phyloP scores from a whole-genome alignment of 2,797 vertebrate species.

The Hirundo rustica region DNA sequence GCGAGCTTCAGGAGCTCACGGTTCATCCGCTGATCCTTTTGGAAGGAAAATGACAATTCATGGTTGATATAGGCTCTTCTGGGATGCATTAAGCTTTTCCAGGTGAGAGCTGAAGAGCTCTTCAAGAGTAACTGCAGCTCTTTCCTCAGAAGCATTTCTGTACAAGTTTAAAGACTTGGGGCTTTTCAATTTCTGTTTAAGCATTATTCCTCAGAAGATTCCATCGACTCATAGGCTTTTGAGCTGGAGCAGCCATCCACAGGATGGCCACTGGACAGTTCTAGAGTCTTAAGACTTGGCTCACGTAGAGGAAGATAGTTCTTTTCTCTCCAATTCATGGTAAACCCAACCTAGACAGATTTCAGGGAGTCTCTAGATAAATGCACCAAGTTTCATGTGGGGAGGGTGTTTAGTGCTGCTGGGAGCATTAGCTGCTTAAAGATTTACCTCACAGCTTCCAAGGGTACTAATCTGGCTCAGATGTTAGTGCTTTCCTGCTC shows the following conservation, averaged over 20 bases:
- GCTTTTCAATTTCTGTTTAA: not conserved
- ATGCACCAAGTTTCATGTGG: not conserved
- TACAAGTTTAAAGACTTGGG: not conserved
- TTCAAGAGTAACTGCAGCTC: not conserved
- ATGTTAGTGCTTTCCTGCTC: not conserved
- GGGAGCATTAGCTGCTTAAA: constrained; percentile 50
- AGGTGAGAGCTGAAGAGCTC: not conserved
- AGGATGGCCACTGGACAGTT: not conserved
- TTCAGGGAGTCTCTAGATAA: not conserved
- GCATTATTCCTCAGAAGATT: not conserved
- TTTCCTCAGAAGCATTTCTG: not conserved
- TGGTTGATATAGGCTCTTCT: not conserved
- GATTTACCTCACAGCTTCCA: constrained; percentile 52
- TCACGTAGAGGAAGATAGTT: fast-evolving
- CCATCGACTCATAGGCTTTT: not conserved
- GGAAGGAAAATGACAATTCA: not conserved
- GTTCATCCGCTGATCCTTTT: not conserved
- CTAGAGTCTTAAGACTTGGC: not conserved
- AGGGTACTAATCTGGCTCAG: constrained; percentile 46
- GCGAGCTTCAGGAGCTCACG: not conserved
- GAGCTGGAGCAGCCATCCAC: not conserved
- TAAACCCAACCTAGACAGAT: not conserved
- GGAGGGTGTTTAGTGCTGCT: not conserved
- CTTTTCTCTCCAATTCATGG: not conserved
- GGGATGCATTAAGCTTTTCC: not conserved